Percentiles rank a stretch among this genome's conserved stretches.
phyloP scores from a whole-genome alignment of 1,140 invertebrate species.

The Leptinotarsa lineolata region DNA sequence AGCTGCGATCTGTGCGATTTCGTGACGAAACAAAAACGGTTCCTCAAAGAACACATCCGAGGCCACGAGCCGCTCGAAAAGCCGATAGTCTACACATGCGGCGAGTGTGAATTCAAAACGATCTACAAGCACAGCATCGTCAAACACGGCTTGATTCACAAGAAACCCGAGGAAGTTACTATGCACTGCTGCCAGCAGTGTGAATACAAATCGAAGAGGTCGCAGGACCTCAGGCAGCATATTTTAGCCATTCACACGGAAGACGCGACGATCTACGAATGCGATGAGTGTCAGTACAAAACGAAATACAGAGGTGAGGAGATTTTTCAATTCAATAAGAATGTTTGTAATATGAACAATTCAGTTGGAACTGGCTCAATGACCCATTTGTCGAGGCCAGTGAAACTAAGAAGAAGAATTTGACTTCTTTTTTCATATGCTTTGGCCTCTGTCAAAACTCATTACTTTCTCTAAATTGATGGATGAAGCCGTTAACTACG shows the following conservation, averaged over 20 bases:
- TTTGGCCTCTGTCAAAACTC: too few relatives aligned
- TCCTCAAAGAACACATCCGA: neutral
- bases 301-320: neutral
- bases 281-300: slow-evolving; percentile 5
- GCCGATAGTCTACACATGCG: neutral
- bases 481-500: too few relatives aligned
- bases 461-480: too few relatives aligned
- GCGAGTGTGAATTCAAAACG: neutral
- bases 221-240: slow-evolving; percentile 5
- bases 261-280: neutral
- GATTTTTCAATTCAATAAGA: too few relatives aligned
- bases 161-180: neutral
- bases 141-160: neutral
- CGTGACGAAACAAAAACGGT: neutral
- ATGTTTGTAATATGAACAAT: too few relatives aligned
- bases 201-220: neutral
- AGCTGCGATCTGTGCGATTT: slow-evolving; percentile 15
- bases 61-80: neutral
- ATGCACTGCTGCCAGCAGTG: neutral
- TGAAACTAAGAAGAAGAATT: too few relatives aligned
- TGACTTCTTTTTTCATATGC: too few relatives aligned
- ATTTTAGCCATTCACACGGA: neutral
- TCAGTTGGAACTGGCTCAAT: too few relatives aligned
- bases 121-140: neutral
- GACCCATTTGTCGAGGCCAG: too few relatives aligned